Base-by-base conservation (phyloP, 2,797 vertebrate genomes). In the Carapus acus region DNA sequence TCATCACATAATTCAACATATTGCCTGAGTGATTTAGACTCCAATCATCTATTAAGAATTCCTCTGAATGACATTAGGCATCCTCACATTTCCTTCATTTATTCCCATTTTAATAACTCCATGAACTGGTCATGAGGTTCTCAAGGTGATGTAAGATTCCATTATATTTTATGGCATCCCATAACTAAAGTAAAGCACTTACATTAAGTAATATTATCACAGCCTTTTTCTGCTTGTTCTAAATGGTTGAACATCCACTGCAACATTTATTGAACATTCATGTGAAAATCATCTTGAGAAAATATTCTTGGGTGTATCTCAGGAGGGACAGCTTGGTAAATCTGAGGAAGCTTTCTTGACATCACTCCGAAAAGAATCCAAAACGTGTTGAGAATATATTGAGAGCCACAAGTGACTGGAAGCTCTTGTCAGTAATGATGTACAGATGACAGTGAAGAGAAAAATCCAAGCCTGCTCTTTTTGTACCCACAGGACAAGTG, bases 401-500 rank as follows among this genome's bases (percentile, higher is more conserved):
- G 43, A 41, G 42, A 9, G 27, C 16, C 24, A 44, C 24, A 17
- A 55, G n/a, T 11, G 17, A 17, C 12, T 17, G 38, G 36, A 43
- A 43, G 31, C 39, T 23, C 19, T 37, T 6, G 39, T 17, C 13
- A n/a, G 31, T 38, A 43, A 36, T 36, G 24, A 42, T 34, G 6
- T 49, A 43, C 20, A 57, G 48, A 19, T 29, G 42, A 60, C 16
- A 16, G 36, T 27, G 9, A 18, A 16, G 38, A 49, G 44, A 43
- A 18, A 44, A 43, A 33, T 3, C 34, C 18, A 18, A 64, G 14
- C 20, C 9, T 55, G 34, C 6, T 58, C 38, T 43, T 23, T n/a
- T 24, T 24, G 61, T 17, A 18, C 44, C 18, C 43, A 45, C n/a
- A 38, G 40, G 40, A 54, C 8, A 36, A 51, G 44, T 19, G n/a